phyloP scores from a whole-genome alignment of 2,888 invertebrate species.

The Ophion ventricosus region DNA sequence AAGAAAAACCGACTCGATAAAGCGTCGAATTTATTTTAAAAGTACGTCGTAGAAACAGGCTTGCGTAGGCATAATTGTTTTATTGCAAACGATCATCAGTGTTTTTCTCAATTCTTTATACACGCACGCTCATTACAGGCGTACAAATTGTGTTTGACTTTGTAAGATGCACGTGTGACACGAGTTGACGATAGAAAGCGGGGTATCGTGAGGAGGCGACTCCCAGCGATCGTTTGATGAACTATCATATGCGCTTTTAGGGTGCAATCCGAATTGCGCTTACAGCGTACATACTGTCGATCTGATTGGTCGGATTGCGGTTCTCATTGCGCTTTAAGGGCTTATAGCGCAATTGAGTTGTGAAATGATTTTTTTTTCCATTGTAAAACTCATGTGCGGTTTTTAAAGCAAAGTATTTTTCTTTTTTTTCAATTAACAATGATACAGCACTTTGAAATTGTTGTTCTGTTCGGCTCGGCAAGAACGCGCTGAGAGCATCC shows the following conservation, averaged over 20 bases:
- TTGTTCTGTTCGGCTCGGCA: too few species aligned
- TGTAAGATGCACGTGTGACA: slow-evolving; percentile 1
- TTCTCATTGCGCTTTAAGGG: too few species aligned
- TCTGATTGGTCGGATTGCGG: too few species aligned
- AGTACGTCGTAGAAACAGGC: background rate
- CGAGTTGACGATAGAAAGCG: background rate
- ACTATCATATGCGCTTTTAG: background rate
- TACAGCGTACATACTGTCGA: too few species aligned
- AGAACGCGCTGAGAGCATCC: too few species aligned
- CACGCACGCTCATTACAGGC: background rate
- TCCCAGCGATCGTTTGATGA: background rate
- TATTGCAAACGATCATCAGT: background rate
- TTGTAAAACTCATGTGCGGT: too few species aligned
- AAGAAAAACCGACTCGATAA: background rate
- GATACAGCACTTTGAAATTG: too few species aligned
- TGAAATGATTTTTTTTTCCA: too few species aligned
- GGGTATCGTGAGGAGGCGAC: background rate
- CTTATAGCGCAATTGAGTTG: too few species aligned
- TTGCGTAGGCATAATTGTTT: background rate
- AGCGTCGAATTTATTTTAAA: background rate
- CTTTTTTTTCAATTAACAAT: too few species aligned
- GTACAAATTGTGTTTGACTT: background rate
- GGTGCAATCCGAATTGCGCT: background rate
- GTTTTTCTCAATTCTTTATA: slow-evolving; percentile 8
- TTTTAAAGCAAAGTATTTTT: too few species aligned